phyloP scores from a whole-genome alignment of 37 sponge, comb jelly and placozoan genomes.

The Hexactinellida sp. region DNA sequence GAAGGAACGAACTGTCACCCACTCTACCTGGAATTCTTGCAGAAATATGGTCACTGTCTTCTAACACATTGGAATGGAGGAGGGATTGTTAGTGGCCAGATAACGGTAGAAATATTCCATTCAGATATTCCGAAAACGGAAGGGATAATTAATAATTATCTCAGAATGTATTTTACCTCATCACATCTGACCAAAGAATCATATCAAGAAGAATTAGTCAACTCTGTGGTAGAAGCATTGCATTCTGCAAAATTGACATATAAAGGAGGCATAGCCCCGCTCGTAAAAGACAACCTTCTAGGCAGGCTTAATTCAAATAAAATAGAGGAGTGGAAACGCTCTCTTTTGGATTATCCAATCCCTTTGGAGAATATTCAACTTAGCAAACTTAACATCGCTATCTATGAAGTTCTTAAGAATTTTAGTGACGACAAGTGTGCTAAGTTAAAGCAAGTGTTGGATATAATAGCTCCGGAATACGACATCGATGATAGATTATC shows the following conservation, averaged over 20 bases:
- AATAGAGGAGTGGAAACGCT: background rate
- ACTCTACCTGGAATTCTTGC: background rate
- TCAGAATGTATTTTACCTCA: background rate
- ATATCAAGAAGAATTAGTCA: background rate
- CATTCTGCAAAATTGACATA: background rate
- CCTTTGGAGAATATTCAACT: constrained; percentile 1
- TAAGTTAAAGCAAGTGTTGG: background rate
- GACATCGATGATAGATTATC: background rate
- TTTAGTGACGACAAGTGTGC: background rate
- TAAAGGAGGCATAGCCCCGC: background rate
- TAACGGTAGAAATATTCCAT: background rate
- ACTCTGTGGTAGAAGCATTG: background rate
- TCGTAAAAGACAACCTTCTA: background rate
- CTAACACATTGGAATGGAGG: background rate
- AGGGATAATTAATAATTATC: background rate
- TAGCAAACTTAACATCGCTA: background rate
- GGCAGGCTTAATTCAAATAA: background rate
- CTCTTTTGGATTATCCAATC: background rate
- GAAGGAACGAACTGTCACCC: background rate
- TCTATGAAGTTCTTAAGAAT: background rate
- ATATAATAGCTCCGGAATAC: background rate
- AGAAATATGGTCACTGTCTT: background rate
- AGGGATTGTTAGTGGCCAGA: background rate
- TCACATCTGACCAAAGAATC: background rate
- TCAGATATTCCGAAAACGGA: background rate